phyloP scores from a whole-genome alignment of 2,113 vertebrate species.

The Callithrix jacchus region DNA sequence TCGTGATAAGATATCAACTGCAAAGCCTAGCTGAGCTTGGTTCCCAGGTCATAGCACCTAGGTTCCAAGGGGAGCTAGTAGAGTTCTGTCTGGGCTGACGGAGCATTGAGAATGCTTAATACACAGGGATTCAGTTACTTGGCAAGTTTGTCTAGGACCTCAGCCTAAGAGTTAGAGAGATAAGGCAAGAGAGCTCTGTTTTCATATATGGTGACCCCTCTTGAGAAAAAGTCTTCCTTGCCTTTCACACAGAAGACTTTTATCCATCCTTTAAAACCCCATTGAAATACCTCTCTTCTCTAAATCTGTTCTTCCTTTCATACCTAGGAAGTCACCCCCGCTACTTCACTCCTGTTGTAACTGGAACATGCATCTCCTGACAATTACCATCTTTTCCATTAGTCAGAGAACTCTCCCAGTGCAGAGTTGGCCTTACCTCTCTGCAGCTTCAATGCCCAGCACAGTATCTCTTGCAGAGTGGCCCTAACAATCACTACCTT shows the following conservation, averaged over 20 bases:
- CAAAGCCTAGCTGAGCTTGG: neutral
- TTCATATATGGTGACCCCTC: neutral
- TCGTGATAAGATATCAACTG: neutral
- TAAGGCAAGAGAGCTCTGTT: neutral
- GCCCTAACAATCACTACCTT: neutral
- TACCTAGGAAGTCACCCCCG: neutral
- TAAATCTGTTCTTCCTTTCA: neutral
- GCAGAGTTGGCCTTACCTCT: neutral
- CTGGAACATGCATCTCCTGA: neutral
- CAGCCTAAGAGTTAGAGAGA: neutral
- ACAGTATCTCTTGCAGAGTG: too few relatives aligned
- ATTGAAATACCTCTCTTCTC: neutral
- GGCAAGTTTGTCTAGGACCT: neutral
- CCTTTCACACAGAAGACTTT: neutral
- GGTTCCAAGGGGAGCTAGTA: neutral
- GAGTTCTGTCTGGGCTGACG: neutral
- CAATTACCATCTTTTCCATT: neutral
- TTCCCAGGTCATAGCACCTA: neutral
- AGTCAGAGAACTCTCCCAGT: fast-evolving
- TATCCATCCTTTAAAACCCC: neutral
- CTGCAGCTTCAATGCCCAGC: neutral
- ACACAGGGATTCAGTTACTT: neutral
- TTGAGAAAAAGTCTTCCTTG: neutral
- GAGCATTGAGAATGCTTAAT: neutral
- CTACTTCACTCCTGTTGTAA: fast-evolving